Base-by-base conservation (phyloP, 2,797 vertebrate genomes). In the Pampus argenteus region DNA sequence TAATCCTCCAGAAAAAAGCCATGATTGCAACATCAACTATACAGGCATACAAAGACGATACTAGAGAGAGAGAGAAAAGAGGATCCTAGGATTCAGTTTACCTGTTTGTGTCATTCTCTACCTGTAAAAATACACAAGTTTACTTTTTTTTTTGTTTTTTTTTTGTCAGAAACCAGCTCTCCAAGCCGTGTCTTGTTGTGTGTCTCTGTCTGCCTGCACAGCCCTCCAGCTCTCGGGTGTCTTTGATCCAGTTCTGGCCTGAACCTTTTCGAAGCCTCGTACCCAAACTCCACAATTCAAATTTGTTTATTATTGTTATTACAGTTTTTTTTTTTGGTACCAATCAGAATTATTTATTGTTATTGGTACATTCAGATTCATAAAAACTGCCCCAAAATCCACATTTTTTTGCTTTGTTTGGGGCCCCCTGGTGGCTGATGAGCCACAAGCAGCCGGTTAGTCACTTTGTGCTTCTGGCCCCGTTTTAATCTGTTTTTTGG, bases 31-130 rank as follows among this genome's bases (percentile, higher is more conserved):
- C 95, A 95, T 90, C 94, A 94, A 96, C 94, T 96, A 95, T 94
- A 96, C 95, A 96, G 94, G 95, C 95, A 94, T 94, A 96, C 94
- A 95, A 93, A 96, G 94, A 96, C 94, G 90, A 92, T 92, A 95
- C 86, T 90, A 90, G 51, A 85, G 77, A 91, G 79, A 88, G 63
- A 81, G 70, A 82, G 67, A 68, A 38, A 79, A 76, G 59, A 84
- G 64, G 65, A 76, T 51, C 82, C 67, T 74, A 86, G 68, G 79
- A 88, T 79, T 83, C 58, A 77, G 25, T 88, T 90, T 71, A 82
- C 80, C 86, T 34, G 59, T 89, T 81, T 89, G 82, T 90, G 76
- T 86, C 72, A 56, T 83, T 86, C 67, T 89, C 79, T 76, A 83
- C 71, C 85, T 88, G 76, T 81, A 91, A 86, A 92, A 89, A 90